Percentiles rank a stretch among this genome's conserved stretches.
Evolutionary conservation across 2,888 invertebrate genomes (phyloP).

Genomic region (Caenorhabditis japonica): DNA sequence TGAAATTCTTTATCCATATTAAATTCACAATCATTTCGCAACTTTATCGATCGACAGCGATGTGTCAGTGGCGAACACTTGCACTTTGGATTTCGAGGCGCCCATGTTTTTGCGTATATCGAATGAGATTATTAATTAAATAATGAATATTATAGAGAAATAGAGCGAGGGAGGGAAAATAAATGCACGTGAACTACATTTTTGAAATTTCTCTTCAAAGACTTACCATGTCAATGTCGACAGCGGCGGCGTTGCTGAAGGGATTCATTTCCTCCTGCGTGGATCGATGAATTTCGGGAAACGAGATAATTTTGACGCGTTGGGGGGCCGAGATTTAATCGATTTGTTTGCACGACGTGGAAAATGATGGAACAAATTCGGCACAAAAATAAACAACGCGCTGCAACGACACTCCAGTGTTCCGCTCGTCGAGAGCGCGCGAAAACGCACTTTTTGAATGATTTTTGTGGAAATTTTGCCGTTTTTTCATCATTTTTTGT

Average conservation of each 20-base stretch:
- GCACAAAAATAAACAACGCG: constrained; percentile 10
- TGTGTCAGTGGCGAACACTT: constrained; percentile 39
- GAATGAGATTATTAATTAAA: too few species aligned
- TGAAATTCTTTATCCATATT: constrained; percentile 58
- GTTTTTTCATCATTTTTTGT: constrained; percentile 4
- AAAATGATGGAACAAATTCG: constrained; percentile 1
- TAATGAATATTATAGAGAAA: neutral
- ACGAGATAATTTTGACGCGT: constrained; percentile 49
- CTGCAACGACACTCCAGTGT: constrained; percentile 29
- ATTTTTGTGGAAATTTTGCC: neutral
- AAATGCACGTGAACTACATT: neutral
- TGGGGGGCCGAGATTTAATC: neutral
- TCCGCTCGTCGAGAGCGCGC: constrained; percentile 13
- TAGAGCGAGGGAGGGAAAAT: too few species aligned
- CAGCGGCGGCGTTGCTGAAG: constrained; percentile 65
- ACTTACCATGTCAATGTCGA: constrained; percentile 68
- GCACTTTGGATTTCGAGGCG: constrained; percentile 32
- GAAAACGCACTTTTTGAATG: constrained; percentile 10
- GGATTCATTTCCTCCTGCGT: constrained; percentile 55
- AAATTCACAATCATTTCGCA: too few species aligned
- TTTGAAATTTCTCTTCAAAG: neutral
- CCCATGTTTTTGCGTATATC: too few species aligned
- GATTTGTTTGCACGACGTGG: constrained; percentile 7
- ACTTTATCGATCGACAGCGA: constrained; percentile 17
- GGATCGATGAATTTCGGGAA: constrained; percentile 49